Conservation (phyloP, 2,113 vertebrate genomes). For the Lutjanus erythropterus region DNA sequence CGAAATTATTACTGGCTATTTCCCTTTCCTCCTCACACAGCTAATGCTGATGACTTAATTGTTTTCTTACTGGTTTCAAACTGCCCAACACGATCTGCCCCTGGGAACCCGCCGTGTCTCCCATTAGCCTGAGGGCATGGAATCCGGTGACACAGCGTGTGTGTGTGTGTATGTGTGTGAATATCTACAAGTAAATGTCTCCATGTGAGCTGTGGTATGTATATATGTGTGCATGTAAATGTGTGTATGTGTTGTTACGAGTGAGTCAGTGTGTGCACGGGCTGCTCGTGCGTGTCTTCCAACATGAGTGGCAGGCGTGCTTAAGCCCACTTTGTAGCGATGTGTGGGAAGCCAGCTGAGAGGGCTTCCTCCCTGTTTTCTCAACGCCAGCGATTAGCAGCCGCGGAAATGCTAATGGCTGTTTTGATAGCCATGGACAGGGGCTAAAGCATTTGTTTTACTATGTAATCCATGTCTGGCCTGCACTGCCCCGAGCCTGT, state of each 20-base stretch:
- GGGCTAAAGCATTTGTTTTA: constrained; percentile 75
- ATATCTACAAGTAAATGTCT: constrained; percentile 39
- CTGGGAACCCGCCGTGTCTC: constrained; percentile 63
- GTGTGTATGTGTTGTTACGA: background rate
- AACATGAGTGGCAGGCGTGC: constrained; percentile 50
- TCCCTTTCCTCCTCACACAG: constrained; percentile 63
- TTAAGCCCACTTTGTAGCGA: constrained; percentile 53
- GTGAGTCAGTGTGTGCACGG: background rate
- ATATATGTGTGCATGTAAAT: constrained; percentile 21
- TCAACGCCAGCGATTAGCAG: constrained; percentile 75
- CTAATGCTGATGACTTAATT: constrained; percentile 69
- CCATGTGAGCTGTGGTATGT: constrained; percentile 41
- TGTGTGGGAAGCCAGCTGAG: constrained; percentile 72
- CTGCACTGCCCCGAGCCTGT: constrained; percentile 45
- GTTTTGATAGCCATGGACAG: constrained; percentile 74
- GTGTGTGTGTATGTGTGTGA: constrained; percentile 48
- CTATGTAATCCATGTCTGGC: constrained; percentile 76
- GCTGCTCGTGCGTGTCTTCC: background rate
- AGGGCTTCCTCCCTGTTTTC: constrained; percentile 73
- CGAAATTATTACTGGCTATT: constrained; percentile 48
- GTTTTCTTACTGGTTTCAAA: constrained; percentile 66
- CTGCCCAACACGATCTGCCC: constrained; percentile 50
- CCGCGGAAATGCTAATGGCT: constrained; percentile 83
- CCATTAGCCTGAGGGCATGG: constrained; percentile 47
- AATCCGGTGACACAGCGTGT: constrained; percentile 60